Conservation (phyloP, 2,888 invertebrate species). For the Agrotis clavis region DNA sequence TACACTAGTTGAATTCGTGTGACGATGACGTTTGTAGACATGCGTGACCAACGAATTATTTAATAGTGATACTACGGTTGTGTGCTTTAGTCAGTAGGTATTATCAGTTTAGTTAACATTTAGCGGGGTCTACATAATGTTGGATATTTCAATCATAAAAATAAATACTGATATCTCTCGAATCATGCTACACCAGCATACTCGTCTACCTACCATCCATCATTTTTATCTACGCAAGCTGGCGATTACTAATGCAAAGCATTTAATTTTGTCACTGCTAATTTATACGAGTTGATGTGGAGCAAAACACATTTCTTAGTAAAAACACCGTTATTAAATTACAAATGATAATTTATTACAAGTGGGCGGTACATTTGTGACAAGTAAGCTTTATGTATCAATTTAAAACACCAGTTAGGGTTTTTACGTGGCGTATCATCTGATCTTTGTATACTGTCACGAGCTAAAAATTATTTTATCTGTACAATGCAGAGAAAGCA, state of each 20-base stretch:
- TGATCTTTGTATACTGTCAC: constrained; percentile 66
- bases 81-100: constrained; percentile 37
- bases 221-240: constrained; percentile 43
- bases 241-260: constrained; percentile 54
- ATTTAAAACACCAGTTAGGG: constrained; percentile 57
- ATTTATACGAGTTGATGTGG: constrained; percentile 51
- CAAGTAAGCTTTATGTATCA: constrained; percentile 57
- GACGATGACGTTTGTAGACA: constrained; percentile 63
- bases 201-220: constrained; percentile 23
- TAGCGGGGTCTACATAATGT: constrained; percentile 47
- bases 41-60: constrained; percentile 68
- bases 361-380: constrained; percentile 56
- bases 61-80: constrained; percentile 51
- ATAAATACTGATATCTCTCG: constrained; percentile 3
- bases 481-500: constrained; percentile 84
- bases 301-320: constrained; percentile 47
- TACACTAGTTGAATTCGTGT: constrained; percentile 62
- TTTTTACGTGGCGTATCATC: constrained; percentile 58
- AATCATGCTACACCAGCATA: neutral
- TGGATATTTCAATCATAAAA: constrained; percentile 21
- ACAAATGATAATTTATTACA: constrained; percentile 51
- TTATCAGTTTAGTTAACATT: constrained; percentile 46
- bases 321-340: constrained; percentile 50
- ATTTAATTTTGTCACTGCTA: constrained; percentile 56
- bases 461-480: constrained; percentile 69